These are phyloP conservation scores for Platygyra sinensis DNA, from an alignment of 64 coral and sea anemone genomes.

Conservation along the genomic window DNA sequence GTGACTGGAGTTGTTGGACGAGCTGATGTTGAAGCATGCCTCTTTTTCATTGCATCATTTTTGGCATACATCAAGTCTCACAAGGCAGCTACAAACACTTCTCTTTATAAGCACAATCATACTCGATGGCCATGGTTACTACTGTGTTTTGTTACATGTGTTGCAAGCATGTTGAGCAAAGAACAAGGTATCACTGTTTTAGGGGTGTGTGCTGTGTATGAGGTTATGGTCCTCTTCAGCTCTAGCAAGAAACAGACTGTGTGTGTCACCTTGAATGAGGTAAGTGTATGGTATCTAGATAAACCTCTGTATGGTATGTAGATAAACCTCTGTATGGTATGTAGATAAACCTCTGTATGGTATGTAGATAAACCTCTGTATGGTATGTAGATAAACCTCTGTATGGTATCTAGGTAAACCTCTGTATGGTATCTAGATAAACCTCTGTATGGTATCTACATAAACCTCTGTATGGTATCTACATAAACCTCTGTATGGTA, in stretches of 20 bases:
- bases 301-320: too few species aligned
- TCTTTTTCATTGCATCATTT: slow-evolving; percentile 84
- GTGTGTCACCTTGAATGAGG: slow-evolving; percentile 49
- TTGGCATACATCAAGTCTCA: slow-evolving; percentile 64
- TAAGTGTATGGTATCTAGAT: slow-evolving; percentile 6
- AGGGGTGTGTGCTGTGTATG: slow-evolving; percentile 81
- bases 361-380: too few species aligned
- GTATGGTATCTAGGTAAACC: too few species aligned
- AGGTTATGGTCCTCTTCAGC: slow-evolving; percentile 65
- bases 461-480: too few species aligned
- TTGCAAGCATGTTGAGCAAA: slow-evolving; percentile 88
- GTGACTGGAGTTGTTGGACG: slow-evolving; percentile 95
- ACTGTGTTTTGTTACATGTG: slow-evolving; percentile 51
- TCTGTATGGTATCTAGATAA: too few species aligned
- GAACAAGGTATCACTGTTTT: slow-evolving; percentile 94
- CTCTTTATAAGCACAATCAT: neutral
- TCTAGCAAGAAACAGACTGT: slow-evolving; percentile 31
- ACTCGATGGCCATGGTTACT: slow-evolving; percentile 60
- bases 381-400: too few species aligned
- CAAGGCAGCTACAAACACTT: neutral
- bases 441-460: too few species aligned
- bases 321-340: too few species aligned
- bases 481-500: too few species aligned
- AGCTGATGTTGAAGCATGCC: slow-evolving; percentile 89
- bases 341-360: too few species aligned